These are phyloP conservation scores for Latheticus oryzae DNA, from an alignment of 2,888 invertebrate species.

Conservation along the genomic window DNA sequence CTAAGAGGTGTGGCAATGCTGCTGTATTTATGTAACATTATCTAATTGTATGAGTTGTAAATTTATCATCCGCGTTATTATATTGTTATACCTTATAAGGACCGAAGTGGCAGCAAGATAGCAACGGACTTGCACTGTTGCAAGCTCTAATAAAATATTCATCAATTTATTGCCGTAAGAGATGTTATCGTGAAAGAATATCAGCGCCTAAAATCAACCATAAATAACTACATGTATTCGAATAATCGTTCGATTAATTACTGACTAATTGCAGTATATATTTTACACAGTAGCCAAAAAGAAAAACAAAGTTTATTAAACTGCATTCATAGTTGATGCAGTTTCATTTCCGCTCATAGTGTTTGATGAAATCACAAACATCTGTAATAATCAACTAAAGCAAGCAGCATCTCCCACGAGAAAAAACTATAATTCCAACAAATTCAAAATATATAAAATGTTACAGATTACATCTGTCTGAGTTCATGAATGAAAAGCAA, in stretches of 20 bases:
- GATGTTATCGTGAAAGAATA: slow-evolving; percentile 20
- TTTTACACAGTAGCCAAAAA: slow-evolving; percentile 7
- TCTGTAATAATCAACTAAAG: slow-evolving; percentile 12
- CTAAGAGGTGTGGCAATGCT: slow-evolving; percentile 15
- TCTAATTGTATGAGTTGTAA: slow-evolving; percentile 24
- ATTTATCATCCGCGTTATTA: slow-evolving; percentile 31
- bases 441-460: no score
- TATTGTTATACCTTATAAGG: slow-evolving; percentile 31
- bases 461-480: no score
- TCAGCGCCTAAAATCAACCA: slow-evolving; percentile 27
- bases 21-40: slow-evolving; percentile 29
- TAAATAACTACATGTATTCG: slow-evolving; percentile 16
- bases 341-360: slow-evolving; percentile 19
- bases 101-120: slow-evolving; percentile 16
- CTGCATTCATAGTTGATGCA: no score
- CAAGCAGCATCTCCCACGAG: no score
- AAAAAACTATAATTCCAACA: no score
- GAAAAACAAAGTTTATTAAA: slow-evolving; percentile 3
- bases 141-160: slow-evolving; percentile 32
- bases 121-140: slow-evolving; percentile 23
- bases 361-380: no score
- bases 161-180: slow-evolving; percentile 26
- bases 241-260: slow-evolving; percentile 10
- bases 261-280: slow-evolving; percentile 11
- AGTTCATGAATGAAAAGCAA: no score